A percentile compares a stretch with the other conserved stretches of the same genome.
Conservation (phyloP, 2,113 vertebrate species). For the Pomatostomus ruficeps region DNA sequence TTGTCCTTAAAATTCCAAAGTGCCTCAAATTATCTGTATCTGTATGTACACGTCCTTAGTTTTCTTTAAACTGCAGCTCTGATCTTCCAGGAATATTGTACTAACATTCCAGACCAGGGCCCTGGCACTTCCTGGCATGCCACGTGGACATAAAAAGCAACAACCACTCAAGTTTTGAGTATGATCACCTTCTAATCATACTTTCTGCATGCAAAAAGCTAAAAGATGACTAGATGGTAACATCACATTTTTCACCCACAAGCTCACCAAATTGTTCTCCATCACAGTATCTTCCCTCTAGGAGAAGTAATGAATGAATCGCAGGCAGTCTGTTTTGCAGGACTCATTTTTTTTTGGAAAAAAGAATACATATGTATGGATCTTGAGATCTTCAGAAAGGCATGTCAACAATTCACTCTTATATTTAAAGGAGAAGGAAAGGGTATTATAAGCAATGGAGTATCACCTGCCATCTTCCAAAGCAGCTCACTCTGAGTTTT, state of each 20-base stretch:
- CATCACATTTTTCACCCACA: not conserved
- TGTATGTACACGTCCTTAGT: not conserved
- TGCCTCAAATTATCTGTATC: not conserved
- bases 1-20: slow-evolving; percentile 23
- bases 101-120: slow-evolving; percentile 21
- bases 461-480: not conserved
- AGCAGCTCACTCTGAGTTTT: not conserved
- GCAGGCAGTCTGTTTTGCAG: not conserved
- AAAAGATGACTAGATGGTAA: not conserved
- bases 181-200: not conserved
- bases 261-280: not conserved
- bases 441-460: not conserved
- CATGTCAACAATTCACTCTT: not conserved
- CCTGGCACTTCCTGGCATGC: not conserved
- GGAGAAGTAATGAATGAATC: not conserved
- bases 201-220: not conserved
- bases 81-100: slow-evolving; percentile 40
- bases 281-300: not conserved
- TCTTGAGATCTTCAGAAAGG: not conserved
- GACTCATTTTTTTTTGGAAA: not conserved
- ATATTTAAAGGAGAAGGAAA: not conserved
- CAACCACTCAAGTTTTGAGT: not conserved
- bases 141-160: not conserved
- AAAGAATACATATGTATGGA: not conserved
- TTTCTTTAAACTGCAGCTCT: slow-evolving; percentile 32